Evolutionary conservation across 2,113 vertebrate genomes (phyloP).

Genomic region (Nothobranchius furzeri): DNA sequence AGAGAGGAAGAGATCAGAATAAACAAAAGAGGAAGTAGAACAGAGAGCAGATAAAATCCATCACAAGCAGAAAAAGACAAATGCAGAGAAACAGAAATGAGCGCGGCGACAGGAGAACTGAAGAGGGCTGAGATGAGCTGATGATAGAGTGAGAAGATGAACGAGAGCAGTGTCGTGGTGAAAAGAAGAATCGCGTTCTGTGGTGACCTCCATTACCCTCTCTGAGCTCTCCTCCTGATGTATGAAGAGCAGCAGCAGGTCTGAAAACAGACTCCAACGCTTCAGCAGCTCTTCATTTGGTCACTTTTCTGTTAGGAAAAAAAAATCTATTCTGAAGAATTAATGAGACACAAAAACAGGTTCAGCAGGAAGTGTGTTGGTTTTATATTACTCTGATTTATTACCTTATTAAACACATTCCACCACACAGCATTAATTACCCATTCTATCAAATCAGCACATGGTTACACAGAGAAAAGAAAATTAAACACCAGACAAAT

Average conservation of each 20-base stretch:
- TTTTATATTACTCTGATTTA: too few relatives aligned
- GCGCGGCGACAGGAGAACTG: neutral
- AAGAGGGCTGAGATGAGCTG: conserved; percentile 16
- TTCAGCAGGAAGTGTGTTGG: too few relatives aligned
- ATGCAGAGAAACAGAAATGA: conserved; percentile 13
- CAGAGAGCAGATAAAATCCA: conserved; percentile 1
- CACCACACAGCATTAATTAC: too few relatives aligned
- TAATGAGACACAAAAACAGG: too few relatives aligned
- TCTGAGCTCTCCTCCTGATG: conserved; percentile 13
- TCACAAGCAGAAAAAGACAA: too few relatives aligned
- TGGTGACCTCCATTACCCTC: conserved; percentile 57
- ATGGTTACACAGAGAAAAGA: too few relatives aligned
- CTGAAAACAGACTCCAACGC: conserved; percentile 20
- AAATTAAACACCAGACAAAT: too few relatives aligned
- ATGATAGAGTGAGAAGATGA: conserved; percentile 20
- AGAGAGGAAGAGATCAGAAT: conserved; percentile 8
- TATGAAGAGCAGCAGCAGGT: conserved; percentile 9
- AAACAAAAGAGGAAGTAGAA: conserved; percentile 10
- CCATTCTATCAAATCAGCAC: too few relatives aligned
- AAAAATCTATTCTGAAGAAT: too few relatives aligned
- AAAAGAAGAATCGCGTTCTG: conserved; percentile 26
- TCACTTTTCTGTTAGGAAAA: neutral
- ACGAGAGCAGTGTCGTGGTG: conserved; percentile 1
- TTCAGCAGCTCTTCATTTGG: conserved; percentile 30
- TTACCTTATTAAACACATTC: too few relatives aligned